Evolutionary conservation across 2,888 invertebrate species (phyloP).

Genomic region (Rhagium mordax): DNA sequence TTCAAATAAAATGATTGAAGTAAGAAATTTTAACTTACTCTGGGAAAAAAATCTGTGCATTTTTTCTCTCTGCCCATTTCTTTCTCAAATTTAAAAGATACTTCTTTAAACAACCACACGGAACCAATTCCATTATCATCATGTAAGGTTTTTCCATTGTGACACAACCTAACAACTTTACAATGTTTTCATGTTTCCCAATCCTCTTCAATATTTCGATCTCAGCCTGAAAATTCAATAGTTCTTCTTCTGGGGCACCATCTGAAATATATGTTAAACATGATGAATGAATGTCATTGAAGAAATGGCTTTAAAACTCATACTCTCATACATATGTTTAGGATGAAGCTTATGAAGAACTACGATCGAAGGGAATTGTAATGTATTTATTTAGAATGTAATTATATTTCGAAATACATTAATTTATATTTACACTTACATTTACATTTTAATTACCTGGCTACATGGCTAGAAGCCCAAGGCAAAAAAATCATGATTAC

Average conservation of each 20-base stretch:
- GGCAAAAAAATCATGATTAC: too few relatives aligned
- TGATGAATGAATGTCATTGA: too few relatives aligned
- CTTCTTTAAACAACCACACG: slow-evolving; percentile 82
- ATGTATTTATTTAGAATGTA: too few relatives aligned
- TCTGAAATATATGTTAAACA: neutral
- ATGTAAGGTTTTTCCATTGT: slow-evolving; percentile 79
- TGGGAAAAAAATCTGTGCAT: slow-evolving; percentile 52
- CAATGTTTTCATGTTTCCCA: slow-evolving; percentile 79
- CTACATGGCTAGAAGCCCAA: too few relatives aligned
- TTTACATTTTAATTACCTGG: too few relatives aligned
- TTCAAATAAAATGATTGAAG: neutral
- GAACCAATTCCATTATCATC: slow-evolving; percentile 85
- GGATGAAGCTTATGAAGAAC: too few relatives aligned
- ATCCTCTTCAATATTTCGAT: slow-evolving; percentile 85
- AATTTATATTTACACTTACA: too few relatives aligned
- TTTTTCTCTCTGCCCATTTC: slow-evolving; percentile 58
- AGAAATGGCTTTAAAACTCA: too few relatives aligned
- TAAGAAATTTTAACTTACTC: slow-evolving; percentile 50
- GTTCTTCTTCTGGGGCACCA: slow-evolving; percentile 65
- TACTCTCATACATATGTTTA: too few relatives aligned
- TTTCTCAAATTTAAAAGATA: slow-evolving; percentile 73
- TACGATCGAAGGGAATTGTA: too few relatives aligned
- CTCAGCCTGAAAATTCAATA: slow-evolving; percentile 82
- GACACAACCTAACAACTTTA: slow-evolving; percentile 83
- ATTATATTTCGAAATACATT: too few relatives aligned